phyloP scores from a whole-genome alignment of 1,140 invertebrate species.

The Thaumetopoea pityocampa region DNA sequence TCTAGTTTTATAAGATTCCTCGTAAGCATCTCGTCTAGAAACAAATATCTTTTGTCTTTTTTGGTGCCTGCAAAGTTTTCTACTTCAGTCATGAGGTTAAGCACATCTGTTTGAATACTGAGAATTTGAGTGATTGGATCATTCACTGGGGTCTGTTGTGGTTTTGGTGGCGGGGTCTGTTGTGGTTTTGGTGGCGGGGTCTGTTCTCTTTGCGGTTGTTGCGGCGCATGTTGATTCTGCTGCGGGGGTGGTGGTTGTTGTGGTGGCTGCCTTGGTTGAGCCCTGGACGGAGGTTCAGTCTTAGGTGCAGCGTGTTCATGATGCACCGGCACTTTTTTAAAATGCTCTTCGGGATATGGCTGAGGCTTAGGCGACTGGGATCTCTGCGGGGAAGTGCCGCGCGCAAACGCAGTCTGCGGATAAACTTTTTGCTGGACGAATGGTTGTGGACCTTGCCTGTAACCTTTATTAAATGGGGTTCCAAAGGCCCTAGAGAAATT shows the following conservation, averaged over 20 bases:
- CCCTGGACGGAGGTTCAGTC: constrained; percentile 53
- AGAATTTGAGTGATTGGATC: constrained; percentile 88
- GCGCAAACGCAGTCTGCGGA: constrained; percentile 50
- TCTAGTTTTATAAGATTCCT: constrained; percentile 93
- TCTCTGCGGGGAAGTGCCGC: constrained; percentile 58
- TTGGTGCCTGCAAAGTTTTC: constrained; percentile 85
- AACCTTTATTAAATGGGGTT: constrained; percentile 58
- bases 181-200: constrained; percentile 46
- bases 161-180: constrained; percentile 34
- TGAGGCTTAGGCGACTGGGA: constrained; percentile 65
- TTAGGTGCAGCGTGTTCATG: constrained; percentile 48
- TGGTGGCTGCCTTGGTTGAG: constrained; percentile 45
- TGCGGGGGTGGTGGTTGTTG: constrained; percentile 44
- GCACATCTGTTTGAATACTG: constrained; percentile 87
- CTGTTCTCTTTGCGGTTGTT: constrained; percentile 41
- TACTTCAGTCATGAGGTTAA: constrained; percentile 85
- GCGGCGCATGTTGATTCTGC: constrained; percentile 35
- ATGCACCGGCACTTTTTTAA: constrained; percentile 50
- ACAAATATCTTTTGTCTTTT: constrained; percentile 90
- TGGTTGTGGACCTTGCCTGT: constrained; percentile 55
- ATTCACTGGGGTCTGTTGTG: constrained; percentile 70
- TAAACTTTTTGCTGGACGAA: constrained; percentile 63
- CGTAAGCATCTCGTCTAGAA: constrained; percentile 96
- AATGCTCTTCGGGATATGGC: constrained; percentile 61
- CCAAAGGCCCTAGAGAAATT: constrained; percentile 63